A percentile compares a stretch with the other conserved stretches of the same genome.
Conservation (phyloP, 2,113 vertebrate genomes). For the Aldabrachelys gigantea region DNA sequence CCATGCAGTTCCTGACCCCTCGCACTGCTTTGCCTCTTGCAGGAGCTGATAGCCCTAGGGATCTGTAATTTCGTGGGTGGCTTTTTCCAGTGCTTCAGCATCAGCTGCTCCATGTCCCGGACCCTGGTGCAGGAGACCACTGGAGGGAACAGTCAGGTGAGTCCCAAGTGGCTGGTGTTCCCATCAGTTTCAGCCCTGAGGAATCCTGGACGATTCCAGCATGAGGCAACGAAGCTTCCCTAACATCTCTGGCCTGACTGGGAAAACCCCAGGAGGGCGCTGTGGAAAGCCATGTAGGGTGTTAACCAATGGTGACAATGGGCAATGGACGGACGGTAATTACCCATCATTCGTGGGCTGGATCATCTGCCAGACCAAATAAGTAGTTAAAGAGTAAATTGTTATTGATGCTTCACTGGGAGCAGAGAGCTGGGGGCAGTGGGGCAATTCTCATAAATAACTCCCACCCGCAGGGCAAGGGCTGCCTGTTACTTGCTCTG, state of each 20-base stretch:
- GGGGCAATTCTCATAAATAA: not conserved
- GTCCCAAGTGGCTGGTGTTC: not conserved
- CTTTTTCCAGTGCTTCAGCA: slow-evolving; percentile 91
- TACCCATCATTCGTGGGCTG: not conserved
- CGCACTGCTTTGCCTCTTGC: not conserved
- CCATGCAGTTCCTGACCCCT: not conserved
- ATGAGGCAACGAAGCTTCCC: not conserved
- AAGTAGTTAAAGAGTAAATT: not conserved
- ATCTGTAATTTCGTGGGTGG: slow-evolving; percentile 89
- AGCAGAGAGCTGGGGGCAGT: not conserved
- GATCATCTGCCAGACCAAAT: not conserved
- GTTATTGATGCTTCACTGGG: not conserved
- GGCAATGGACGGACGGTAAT: no score
- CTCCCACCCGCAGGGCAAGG: not conserved
- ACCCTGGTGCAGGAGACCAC: slow-evolving; percentile 91
- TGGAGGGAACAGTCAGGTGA: slow-evolving; percentile 93
- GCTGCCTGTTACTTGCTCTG: not conserved
- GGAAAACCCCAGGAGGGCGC: not conserved
- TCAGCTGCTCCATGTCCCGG: slow-evolving; percentile 97
- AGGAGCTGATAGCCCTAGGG: slow-evolving; percentile 94
- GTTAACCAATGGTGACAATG: not conserved
- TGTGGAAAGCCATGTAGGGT: not conserved
- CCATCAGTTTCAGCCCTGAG: fast-evolving
- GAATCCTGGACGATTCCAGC: not conserved
- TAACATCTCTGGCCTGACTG: not conserved